A percentile compares a stretch with the other conserved stretches of the same genome.
Evolutionary conservation across 2,113 vertebrate genomes (phyloP).

Genomic region (Nanger granti): DNA sequence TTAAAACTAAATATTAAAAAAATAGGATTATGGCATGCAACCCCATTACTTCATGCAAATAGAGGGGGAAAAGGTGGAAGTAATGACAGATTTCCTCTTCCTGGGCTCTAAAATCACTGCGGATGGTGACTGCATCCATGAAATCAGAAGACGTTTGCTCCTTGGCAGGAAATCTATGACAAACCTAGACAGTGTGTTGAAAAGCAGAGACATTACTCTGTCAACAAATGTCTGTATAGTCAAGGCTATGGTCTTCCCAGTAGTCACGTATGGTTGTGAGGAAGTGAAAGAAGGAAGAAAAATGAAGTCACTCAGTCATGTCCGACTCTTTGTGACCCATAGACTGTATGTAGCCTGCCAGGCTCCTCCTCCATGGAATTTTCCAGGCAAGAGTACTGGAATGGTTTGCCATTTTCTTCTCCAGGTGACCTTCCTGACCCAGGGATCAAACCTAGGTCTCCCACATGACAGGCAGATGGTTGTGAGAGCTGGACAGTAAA

Average conservation of each 20-base stretch:
- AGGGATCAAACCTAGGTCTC: background rate
- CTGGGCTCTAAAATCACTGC: background rate
- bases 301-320: background rate
- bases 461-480: background rate
- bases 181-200: background rate
- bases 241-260: background rate
- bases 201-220: background rate
- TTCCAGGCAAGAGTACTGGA: background rate
- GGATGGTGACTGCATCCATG: background rate
- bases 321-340: background rate
- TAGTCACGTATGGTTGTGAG: background rate
- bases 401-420: background rate
- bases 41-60: background rate
- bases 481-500: background rate
- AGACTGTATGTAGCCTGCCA: background rate
- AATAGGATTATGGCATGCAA: background rate
- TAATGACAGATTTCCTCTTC: background rate
- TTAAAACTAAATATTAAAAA: background rate
- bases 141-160: background rate
- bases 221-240: background rate
- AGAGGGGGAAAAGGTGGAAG: background rate
- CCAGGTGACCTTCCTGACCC: background rate
- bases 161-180: background rate
- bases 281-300: background rate
- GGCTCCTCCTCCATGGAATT: background rate